Evolutionary conservation across 2,113 vertebrate genomes (phyloP), one percentile per base, ranked within the genome.

Genomic region (Octodon degus): DNA sequence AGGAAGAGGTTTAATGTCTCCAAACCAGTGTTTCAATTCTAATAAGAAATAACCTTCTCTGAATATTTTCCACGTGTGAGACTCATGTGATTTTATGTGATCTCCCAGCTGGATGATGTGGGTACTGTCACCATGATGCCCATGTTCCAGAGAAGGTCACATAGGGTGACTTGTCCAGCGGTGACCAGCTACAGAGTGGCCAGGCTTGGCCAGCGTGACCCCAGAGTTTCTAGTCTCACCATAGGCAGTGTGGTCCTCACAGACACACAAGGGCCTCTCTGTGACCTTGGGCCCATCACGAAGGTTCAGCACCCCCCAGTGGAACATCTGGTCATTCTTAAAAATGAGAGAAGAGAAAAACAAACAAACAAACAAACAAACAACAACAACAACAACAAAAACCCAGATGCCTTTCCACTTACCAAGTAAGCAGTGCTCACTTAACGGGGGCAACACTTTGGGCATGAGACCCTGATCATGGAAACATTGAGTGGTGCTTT

Each of bases 311-410:
- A 37, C 53, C 77, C 25, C 53, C 43, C 55, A 72, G 58, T 63
- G 86, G 86, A 47, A 68, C 95, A 95, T 96, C 79, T 94, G 96
- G 91, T 96, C 86, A 96, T 89, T 96, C 95, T 93, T 40, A 93
- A 70, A 91, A 79, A 83, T 77, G 43, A 85, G 43, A 67, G 32
- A n/a, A 74, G 55, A 53, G 40, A 91, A 62, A 93, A 95, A n/a
- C 3, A 43, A 43, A 43, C 43, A 43, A 43, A 43, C 43, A 43
- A 43, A 43, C 43, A 43, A 43, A 43, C 43, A 43, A 43, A 43
- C 43, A 43, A 43, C 43, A 43, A 43, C 43, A 43, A 43, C 43
- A 43, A 43, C 43, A 96, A 81, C 63, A n/a, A n/a, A n/a, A n/a
- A n/a, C n/a, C n/a, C n/a, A n/a, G 91, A 85, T 79, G 95, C 55